These are phyloP conservation scores for Puma concolor DNA, from an alignment of 2,113 vertebrate species.

Conservation along the genomic window DNA sequence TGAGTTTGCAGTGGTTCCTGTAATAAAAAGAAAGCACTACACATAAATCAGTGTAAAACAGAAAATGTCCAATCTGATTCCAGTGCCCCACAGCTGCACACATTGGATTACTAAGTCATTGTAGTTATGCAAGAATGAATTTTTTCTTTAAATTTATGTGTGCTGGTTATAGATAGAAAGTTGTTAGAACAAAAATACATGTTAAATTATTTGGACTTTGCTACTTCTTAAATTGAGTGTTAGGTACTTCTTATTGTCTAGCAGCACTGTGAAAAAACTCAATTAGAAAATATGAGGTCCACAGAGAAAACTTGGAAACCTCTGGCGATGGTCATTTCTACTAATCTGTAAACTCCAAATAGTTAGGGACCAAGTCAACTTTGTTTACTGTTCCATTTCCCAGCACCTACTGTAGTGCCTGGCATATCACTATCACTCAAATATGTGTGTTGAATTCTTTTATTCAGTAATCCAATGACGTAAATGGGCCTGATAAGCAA, in stretches of 20 bases:
- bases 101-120: background rate
- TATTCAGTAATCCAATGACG: constrained; percentile 31
- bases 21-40: background rate
- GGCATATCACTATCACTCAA: background rate
- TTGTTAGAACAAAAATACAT: background rate
- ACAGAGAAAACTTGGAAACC: background rate
- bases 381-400: constrained; percentile 10
- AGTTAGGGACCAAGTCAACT: background rate
- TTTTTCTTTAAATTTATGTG: background rate
- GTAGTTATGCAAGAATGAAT: background rate
- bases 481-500: constrained; percentile 9
- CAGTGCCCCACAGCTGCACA: fast-evolving
- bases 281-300: background rate
- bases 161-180: background rate
- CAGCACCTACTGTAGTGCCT: background rate
- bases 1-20: background rate
- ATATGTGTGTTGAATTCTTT: background rate
- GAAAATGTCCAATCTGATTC: background rate
- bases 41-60: background rate
- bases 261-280: background rate
- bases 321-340: background rate
- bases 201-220: background rate
- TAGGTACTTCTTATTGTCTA: background rate
- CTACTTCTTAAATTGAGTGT: background rate
- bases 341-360: background rate